Evolutionary conservation across 1,140 invertebrate species (phyloP), one percentile per base, ranked within the genome.

Genomic region (Sweltsa coloradensis): DNA sequence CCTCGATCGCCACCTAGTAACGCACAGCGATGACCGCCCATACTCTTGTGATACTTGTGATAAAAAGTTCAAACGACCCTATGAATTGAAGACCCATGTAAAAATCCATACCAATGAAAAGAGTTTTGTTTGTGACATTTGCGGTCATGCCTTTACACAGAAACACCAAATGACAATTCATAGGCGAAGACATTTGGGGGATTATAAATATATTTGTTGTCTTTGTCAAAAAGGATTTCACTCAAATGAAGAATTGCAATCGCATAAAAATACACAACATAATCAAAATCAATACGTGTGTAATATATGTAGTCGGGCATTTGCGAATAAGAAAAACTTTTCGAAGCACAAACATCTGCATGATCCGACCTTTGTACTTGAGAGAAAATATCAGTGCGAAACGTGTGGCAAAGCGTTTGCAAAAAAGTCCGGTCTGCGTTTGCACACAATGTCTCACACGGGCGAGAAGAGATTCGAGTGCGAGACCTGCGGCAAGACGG

Each of bases 241-340:
- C 43, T 63, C 60, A 4, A 65, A 66, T 22, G 60, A 60, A 7
- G 63, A 66, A 23, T 47, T 89, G 6, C 86, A 85, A 55, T 79
- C 84, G 51, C 84, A 89, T 55, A 68, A 84, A 58, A 67, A 83
- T 19, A 85, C 81, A 13, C 85, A 89, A 54, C 78, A 78, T 7
- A 70, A 70, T 4, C 66, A 70, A 39, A 55, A 68, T 43, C 63
- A 62, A 34, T 64, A 66, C 24, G 49, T 52, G 0, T 71, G 69
- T 44, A 53, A 51, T 9, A 57, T 68, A 7, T 70, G 67, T 48
- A 57, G 63, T 34, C 65, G 65, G 53, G 57, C 61, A 3, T 69
- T 66, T 50, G 55, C 60, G 0, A 60, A 66, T 47, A 64, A 60
- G 42, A 65, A 60, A 42, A 67, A 68, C 7, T 36, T 46, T 19